phyloP scores from a whole-genome alignment of 1,140 invertebrate genomes.

The Pseudomyrmex sp. region DNA sequence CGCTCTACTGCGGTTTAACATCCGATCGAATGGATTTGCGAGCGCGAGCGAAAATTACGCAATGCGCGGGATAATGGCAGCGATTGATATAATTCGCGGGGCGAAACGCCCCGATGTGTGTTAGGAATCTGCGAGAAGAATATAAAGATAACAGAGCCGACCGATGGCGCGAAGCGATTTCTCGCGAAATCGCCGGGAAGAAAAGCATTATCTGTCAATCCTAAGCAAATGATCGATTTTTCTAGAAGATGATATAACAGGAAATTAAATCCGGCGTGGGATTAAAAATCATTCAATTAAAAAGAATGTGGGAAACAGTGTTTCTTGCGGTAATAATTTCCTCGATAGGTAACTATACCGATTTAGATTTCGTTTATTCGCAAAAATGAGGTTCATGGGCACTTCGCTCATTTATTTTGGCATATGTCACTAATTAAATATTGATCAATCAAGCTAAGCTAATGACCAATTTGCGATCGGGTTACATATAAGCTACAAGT shows the following conservation, averaged over 20 bases:
- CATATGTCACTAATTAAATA: not conserved
- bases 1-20: slow-evolving; percentile 14
- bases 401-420: not conserved
- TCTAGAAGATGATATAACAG: slow-evolving; percentile 23
- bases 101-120: not conserved
- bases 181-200: not conserved
- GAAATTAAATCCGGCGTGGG: slow-evolving; percentile 26
- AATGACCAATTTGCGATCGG: not conserved
- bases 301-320: not conserved
- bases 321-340: not conserved
- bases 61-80: slow-evolving; percentile 55
- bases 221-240: slow-evolving; percentile 6
- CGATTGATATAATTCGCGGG: slow-evolving; percentile 44
- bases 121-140: slow-evolving; percentile 15
- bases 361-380: not conserved
- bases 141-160: slow-evolving; percentile 15
- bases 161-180: not conserved
- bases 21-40: slow-evolving; percentile 40
- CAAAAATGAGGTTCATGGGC: not conserved
- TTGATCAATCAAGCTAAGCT: not conserved
- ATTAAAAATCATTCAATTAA: not conserved
- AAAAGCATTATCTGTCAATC: slow-evolving; percentile 21
- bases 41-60: slow-evolving; percentile 44
- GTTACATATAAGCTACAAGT: not conserved
- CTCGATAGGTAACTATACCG: not conserved